phyloP scores from a whole-genome alignment of 2,888 invertebrate genomes.

The Sipha maydis region DNA sequence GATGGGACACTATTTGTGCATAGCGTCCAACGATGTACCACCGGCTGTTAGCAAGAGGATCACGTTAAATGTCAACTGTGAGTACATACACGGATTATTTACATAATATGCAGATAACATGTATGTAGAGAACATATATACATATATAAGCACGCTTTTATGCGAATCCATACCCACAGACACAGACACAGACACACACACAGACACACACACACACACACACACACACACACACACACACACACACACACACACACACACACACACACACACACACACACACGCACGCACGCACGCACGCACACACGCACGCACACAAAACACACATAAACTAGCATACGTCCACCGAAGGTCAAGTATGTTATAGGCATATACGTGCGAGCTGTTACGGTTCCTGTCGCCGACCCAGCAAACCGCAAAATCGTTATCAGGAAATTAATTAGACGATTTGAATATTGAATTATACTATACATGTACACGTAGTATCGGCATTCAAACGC shows the following conservation, averaged over 20 bases:
- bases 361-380: not conserved
- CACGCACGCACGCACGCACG: not conserved
- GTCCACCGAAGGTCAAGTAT: not conserved
- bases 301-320: not conserved
- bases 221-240: too few relatives aligned
- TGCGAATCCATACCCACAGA: not conserved
- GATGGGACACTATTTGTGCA: conserved; percentile 92
- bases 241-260: too few relatives aligned
- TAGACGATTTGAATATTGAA: conserved; percentile 20
- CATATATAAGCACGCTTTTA: not conserved
- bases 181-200: too few relatives aligned
- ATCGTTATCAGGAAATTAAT: conserved; percentile 46
- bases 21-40: conserved; percentile 91
- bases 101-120: too few relatives aligned
- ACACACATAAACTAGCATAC: too few relatives aligned
- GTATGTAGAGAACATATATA: not conserved
- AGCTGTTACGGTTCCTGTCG: too few relatives aligned
- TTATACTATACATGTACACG: not conserved
- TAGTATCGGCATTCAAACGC: not conserved
- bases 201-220: too few relatives aligned
- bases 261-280: too few relatives aligned
- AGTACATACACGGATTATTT: conserved; percentile 69
- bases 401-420: conserved; percentile 20
- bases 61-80: conserved; percentile 88
- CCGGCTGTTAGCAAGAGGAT: conserved; percentile 91